Base-by-base conservation (phyloP, 2,113 vertebrate genomes). In the Paraplagusia blochii region DNA sequence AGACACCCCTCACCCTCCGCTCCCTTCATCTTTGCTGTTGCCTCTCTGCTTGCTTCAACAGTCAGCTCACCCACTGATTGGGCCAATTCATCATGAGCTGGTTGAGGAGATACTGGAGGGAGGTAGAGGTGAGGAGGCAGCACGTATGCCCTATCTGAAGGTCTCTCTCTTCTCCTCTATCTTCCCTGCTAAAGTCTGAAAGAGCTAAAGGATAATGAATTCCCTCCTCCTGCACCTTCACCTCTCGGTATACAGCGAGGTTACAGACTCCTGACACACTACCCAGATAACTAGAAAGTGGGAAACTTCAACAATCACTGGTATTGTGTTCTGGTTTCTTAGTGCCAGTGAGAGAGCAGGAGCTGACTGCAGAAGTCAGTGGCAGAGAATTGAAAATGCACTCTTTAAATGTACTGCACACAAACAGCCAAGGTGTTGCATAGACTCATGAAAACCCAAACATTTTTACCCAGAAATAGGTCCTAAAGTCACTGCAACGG, bases 51-150 rank as follows among this genome's bases (percentile, higher is more conserved):
- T 58, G 83, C 62, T 63, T 66, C 63, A 68, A 78, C 77, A 83
- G 79, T 80, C 76, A 79, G 66, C 67, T 58, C 29, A 9, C 58
- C 63, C 18, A 35, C 42, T 72, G 73, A 83, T 80, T 44, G 44
- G 63, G 63, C 65, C 79, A 66, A 88, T 90, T 89, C 69, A 87
- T 88, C 88, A 88, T 38, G 46, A 57, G 71, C 66, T 67, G 49
- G 43, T 69, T 69, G 74, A 66, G 70, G 71, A 79, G 78, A 79
- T 73, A 76, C 71, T 53, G 69, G 46, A 45, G 69, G 60, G 77
- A 51, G 74, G 72, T 39, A 64, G 71, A 80, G 74, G 71, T 68
- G 67, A 74, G 72, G 36, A 48, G 47, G 57, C 58, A 40, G 71
- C 73, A 75, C 17, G 52, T 52, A 16, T 55, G 77, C 58, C 66